Percentiles rank a stretch among this genome's conserved stretches.
phyloP scores from a whole-genome alignment of 2,113 vertebrate species.

The Eudyptes chrysolophus region DNA sequence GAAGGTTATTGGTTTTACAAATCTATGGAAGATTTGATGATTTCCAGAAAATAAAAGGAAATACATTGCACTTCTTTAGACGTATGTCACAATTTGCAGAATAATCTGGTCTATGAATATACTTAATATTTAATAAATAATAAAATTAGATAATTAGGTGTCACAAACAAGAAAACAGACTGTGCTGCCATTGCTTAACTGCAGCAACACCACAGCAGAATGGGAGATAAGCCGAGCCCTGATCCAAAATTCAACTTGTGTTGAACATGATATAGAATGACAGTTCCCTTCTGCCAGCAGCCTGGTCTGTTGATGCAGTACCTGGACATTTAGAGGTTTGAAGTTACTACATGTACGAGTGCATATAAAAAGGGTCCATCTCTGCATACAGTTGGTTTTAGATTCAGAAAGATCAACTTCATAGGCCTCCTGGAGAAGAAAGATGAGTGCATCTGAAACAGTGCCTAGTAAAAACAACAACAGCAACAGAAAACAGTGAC shows the following conservation, averaged over 20 bases:
- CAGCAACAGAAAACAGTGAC: background rate
- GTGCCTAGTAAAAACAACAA: background rate
- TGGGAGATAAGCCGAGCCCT: background rate
- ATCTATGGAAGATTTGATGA: background rate
- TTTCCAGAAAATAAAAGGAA: background rate
- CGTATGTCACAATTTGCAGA: background rate
- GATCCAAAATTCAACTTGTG: background rate
- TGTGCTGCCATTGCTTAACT: background rate
- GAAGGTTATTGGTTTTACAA: background rate
- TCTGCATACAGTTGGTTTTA: background rate
- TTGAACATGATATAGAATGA: fast-evolving
- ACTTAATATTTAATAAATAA: background rate
- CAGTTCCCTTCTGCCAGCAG: background rate
- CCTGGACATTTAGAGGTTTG: background rate
- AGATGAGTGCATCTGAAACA: background rate
- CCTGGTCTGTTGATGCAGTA: background rate
- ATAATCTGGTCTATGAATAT: background rate
- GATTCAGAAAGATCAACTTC: background rate
- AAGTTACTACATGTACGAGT: background rate
- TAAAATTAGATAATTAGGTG: background rate
- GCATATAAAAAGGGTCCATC: background rate
- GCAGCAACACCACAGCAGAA: background rate
- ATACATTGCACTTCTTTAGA: background rate
- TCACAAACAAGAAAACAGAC: background rate
- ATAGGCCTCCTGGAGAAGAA: background rate